These are phyloP conservation scores for Aptenodytes patagonicus DNA, from an alignment of 2,113 vertebrate species.

Conservation along the genomic window DNA sequence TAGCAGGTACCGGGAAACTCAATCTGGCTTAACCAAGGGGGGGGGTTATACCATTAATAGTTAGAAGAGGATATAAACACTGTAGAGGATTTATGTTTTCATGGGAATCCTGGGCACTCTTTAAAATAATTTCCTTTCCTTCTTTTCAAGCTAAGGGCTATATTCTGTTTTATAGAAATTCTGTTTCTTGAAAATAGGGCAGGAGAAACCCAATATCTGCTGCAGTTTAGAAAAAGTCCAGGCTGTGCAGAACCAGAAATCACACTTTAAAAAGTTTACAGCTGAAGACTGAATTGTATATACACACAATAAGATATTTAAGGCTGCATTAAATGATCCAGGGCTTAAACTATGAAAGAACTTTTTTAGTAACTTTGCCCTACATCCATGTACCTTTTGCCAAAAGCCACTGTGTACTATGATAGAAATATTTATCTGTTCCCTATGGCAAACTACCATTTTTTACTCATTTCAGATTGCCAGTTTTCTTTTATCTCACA, in stretches of 20 bases:
- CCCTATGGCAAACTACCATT: neutral
- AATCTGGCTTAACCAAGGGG: neutral
- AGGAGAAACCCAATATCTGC: neutral
- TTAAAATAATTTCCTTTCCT: conserved; percentile 20
- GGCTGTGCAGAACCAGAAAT: neutral
- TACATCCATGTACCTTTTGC: neutral
- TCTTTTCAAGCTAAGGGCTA: neutral
- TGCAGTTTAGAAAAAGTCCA: neutral
- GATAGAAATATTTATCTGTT: neutral
- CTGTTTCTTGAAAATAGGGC: neutral
- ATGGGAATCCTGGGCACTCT: conserved; percentile 2
- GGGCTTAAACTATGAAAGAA: conserved; percentile 22
- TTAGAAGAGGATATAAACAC: conserved; percentile 26
- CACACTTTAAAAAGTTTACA: neutral
- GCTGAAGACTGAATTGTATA: neutral
- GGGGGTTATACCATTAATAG: neutral
- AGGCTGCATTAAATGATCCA: conserved; percentile 21
- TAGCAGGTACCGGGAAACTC: neutral
- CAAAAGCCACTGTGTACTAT: neutral
- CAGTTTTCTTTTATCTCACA: neutral
- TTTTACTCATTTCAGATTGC: neutral
- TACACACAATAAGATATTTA: neutral
- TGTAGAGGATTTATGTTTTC: conserved; percentile 21
- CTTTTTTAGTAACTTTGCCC: neutral
- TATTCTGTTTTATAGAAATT: neutral